Evolutionary conservation across 2,113 vertebrate species (phyloP).

Genomic region (Dasyprocta punctata): DNA sequence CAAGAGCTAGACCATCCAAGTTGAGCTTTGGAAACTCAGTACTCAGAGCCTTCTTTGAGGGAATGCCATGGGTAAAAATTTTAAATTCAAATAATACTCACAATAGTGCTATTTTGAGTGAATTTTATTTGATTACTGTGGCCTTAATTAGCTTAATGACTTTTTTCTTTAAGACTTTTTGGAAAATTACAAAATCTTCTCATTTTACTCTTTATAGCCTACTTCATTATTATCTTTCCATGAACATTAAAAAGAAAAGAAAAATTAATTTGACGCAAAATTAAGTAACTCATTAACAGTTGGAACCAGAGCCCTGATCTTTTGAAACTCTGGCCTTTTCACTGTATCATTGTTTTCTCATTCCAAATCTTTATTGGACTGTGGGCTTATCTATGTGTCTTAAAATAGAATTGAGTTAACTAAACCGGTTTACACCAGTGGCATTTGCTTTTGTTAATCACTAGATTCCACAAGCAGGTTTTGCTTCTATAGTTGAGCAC

Average conservation of each 20-base stretch:
- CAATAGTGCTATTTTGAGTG: constrained; percentile 81
- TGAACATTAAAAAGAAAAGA: constrained; percentile 13
- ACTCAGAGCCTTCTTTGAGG: constrained; percentile 68
- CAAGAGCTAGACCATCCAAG: background rate
- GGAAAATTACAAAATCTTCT: constrained; percentile 20
- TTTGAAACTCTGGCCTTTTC: constrained; percentile 2
- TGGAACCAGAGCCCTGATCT: background rate
- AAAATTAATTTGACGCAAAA: constrained; percentile 37
- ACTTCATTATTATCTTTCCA: constrained; percentile 42
- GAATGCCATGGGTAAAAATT: constrained; percentile 67
- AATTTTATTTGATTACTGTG: constrained; percentile 82
- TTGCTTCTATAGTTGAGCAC: background rate
- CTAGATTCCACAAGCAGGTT: background rate
- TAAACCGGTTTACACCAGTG: background rate
- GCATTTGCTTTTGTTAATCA: background rate
- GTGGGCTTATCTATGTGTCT: constrained; percentile 5
- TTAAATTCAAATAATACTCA: constrained; percentile 71
- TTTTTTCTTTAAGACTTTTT: constrained; percentile 44
- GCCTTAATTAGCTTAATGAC: constrained; percentile 59
- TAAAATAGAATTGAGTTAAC: constrained; percentile 47
- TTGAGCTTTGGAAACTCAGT: constrained; percentile 54
- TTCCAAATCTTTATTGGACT: background rate
- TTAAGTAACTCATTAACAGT: constrained; percentile 23
- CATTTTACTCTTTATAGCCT: background rate
- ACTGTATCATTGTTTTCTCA: background rate